Evolutionary conservation across 2,888 invertebrate genomes (phyloP).

Genomic region (Carcina quercana): DNA sequence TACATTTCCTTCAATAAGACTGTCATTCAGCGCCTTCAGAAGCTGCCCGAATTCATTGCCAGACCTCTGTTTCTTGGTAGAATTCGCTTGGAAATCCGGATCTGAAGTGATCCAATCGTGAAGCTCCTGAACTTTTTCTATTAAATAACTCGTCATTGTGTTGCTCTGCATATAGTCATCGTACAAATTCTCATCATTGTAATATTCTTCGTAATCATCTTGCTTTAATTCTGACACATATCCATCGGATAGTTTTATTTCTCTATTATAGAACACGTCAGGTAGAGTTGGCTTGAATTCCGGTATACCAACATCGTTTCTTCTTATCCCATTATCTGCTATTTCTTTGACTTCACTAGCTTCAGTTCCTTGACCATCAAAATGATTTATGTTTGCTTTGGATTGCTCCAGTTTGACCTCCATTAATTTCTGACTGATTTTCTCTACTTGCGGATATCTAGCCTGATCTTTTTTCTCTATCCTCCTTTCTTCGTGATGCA

Average conservation of each 20-base stretch:
- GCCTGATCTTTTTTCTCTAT: conserved; percentile 62
- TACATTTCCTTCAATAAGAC: conserved; percentile 62
- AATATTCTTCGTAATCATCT: conserved; percentile 52
- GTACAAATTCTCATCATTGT: conserved; percentile 57
- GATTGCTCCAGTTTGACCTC: background rate
- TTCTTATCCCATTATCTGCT: background rate
- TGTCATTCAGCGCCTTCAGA: conserved; percentile 66
- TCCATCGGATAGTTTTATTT: conserved; percentile 34
- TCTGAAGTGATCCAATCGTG: conserved; percentile 67
- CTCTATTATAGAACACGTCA: conserved; percentile 23
- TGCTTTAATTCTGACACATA: conserved; percentile 32
- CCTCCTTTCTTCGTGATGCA: conserved; percentile 44
- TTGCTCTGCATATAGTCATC: conserved; percentile 66
- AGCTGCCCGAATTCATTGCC: conserved; percentile 46
- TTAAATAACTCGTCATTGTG: conserved; percentile 61
- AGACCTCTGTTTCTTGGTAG: conserved; percentile 23
- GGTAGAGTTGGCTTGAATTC: conserved; percentile 55
- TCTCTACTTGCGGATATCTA: conserved; percentile 16
- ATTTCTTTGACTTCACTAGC: background rate
- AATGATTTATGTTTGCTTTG: background rate
- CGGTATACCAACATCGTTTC: conserved; percentile 28
- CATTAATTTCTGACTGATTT: too few relatives aligned
- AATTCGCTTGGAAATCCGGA: conserved; percentile 41
- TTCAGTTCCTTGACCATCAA: too few relatives aligned
- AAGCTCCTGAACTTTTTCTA: conserved; percentile 66